Conservation (phyloP, 2,113 vertebrate species). For the Dryoscopus gambensis region DNA sequence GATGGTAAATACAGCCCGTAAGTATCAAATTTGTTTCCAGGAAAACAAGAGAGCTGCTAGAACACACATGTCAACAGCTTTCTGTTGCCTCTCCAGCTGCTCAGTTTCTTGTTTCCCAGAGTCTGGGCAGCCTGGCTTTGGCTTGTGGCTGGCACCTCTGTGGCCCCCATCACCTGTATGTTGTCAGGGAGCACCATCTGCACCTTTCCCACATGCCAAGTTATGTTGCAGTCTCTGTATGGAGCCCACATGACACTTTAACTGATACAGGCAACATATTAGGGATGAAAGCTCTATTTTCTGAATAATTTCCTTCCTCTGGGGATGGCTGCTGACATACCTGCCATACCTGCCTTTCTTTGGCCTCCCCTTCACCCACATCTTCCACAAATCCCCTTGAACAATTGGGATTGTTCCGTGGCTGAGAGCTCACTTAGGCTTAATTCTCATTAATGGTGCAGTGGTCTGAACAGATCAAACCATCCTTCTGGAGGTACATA, state of each 20-base stretch:
- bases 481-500: not conserved
- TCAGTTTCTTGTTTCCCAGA: not conserved
- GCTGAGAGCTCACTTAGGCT: not conserved
- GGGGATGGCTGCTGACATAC: not conserved
- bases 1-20: not conserved
- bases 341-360: not conserved
- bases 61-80: not conserved
- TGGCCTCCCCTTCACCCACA: not conserved
- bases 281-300: not conserved
- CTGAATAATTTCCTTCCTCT: not conserved
- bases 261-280: not conserved
- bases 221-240: fast-evolving
- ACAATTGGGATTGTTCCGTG: not conserved
- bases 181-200: not conserved
- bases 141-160: not conserved
- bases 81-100: not conserved
- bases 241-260: not conserved
- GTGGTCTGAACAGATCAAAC: not conserved
- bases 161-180: not conserved
- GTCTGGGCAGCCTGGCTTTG: not conserved
- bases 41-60: not conserved
- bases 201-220: not conserved
- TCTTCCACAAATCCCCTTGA: not conserved
- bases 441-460: not conserved
- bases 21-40: not conserved